These are phyloP conservation scores for Bombus superbus DNA, from an alignment of 1,140 invertebrate species.

Conservation along the genomic window DNA sequence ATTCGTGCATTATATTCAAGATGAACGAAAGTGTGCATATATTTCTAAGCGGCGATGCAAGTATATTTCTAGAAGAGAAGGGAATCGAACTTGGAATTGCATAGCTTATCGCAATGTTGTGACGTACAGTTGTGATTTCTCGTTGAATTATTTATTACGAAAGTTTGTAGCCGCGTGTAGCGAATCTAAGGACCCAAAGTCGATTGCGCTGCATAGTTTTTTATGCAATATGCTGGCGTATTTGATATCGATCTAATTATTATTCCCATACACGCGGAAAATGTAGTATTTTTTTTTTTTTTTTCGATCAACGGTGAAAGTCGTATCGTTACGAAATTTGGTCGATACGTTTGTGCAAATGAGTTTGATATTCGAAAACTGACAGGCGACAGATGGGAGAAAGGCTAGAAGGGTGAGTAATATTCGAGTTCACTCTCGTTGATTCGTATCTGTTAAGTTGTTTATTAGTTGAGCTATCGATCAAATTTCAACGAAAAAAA, in stretches of 20 bases:
- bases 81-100: conserved; percentile 3
- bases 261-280: not conserved
- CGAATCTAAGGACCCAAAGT: conserved; percentile 23
- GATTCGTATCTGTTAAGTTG: not conserved
- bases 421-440: not conserved
- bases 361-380: not conserved
- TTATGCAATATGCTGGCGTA: not conserved
- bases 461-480: not conserved
- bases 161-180: conserved; percentile 22
- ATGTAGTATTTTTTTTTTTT: no score
- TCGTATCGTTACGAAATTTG: not conserved
- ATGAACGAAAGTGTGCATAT: no score
- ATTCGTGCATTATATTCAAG: no score
- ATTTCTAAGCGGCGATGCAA: not conserved
- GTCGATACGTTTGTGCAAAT: not conserved
- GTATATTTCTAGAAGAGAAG: not conserved
- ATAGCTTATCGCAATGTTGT: not conserved
- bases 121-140: not conserved
- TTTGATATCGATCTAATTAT: conserved; percentile 12
- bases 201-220: not conserved
- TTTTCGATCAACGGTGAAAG: conserved; percentile 7
- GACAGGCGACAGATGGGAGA: not conserved
- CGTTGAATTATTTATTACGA: conserved; percentile 35
- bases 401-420: not conserved
- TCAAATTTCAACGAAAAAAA: not conserved